Base-by-base conservation (phyloP, 1,140 invertebrate species). In the Brachionus koreanus region DNA sequence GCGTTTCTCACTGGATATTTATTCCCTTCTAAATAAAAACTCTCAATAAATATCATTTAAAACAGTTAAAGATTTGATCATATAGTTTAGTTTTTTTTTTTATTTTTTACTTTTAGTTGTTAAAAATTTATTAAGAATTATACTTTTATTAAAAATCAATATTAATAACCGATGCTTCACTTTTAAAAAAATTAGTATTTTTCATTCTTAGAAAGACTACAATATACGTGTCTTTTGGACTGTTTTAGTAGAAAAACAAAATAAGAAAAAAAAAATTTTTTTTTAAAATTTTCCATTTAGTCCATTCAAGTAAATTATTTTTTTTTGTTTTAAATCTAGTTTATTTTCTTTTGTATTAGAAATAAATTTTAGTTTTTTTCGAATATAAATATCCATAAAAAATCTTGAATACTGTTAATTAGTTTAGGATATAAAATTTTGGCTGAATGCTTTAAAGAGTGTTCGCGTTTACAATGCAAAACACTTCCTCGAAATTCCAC, bases 1-100 rank as follows among this genome's bases (percentile, higher is more conserved):
- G 49, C 49, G 49, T 57, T 57, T 57, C 49, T 57, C 49, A 57
- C 49, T 57, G 49, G 49, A 57, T 57, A 57, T 57, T 57, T 57
- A 57, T 57, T 57, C 49, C 49, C n/a, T 23, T 57, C 49, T 19
- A 57, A 57, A 57, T 23, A 57, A 57, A 29, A 57, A 9, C n/a
- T 25, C 19, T 19, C n/a, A 49, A 49, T 23, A 57, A 57, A 19
- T 57, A 57, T 57, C 29, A 29, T 29, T 57, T 57, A 19, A 57
- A 57, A 57, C 49, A 57, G 49, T 57, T 19, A n/a, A n/a, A 57
- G n/a, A 4, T 57, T 57, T 57, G 43, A n/a, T 49, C n/a, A n/a
- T 49, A n/a, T 16, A 49, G 43, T 57, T 23, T 57, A 57, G 16
- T 57, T 57, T 57, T 25, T 7, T 57, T 57, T 9, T 0, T 16